Evolutionary conservation across 1,140 invertebrate species (phyloP), one percentile per base, ranked within the genome.

Genomic region (Drosophila pachea): DNA sequence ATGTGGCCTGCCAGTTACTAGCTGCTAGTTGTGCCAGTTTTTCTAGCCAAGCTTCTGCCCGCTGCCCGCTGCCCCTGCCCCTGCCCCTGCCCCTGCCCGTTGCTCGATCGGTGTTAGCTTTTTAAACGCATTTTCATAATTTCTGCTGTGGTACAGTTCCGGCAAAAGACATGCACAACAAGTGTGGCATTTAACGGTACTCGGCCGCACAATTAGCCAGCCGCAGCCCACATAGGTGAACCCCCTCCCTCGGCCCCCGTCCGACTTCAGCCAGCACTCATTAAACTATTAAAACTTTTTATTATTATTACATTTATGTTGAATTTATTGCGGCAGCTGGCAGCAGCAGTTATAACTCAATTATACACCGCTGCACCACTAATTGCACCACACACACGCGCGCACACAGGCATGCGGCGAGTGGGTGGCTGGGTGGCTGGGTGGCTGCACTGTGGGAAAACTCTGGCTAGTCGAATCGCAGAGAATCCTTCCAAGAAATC

Each of bases 71-170:
- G 40, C 14, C 40, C 40, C n/a, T n/a, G n/a, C n/a, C n/a, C n/a
- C n/a, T n/a, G n/a, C n/a, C n/a, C n/a, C n/a, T n/a, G n/a, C n/a
- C n/a, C n/a, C n/a, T n/a, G n/a, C n/a, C n/a, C n/a, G n/a, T n/a
- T n/a, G n/a, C n/a, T n/a, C n/a, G n/a, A n/a, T n/a, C n/a, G 40
- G n/a, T 7, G 40, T 42, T 12, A 42, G 40, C 40, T 14, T 42
- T 42, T 72, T 79, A 79, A 79, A 86, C 76, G 79, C 81, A 86
- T 83, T 83, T 86, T 83, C 76, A 83, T 83, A 79, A 83, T 83
- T 83, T 83, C n/a, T 62, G 29, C 47, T 32, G 45, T 12, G 56
- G 79, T 83, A 83, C 79, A 83, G 79, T 83, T 83, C 73, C 79
- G 81, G 73, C 78, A 75, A 22, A 22, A 62, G 64, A 55, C 52